Evolutionary conservation across 2,113 vertebrate genomes (phyloP).

Genomic region (Ondatra zibethicus): DNA sequence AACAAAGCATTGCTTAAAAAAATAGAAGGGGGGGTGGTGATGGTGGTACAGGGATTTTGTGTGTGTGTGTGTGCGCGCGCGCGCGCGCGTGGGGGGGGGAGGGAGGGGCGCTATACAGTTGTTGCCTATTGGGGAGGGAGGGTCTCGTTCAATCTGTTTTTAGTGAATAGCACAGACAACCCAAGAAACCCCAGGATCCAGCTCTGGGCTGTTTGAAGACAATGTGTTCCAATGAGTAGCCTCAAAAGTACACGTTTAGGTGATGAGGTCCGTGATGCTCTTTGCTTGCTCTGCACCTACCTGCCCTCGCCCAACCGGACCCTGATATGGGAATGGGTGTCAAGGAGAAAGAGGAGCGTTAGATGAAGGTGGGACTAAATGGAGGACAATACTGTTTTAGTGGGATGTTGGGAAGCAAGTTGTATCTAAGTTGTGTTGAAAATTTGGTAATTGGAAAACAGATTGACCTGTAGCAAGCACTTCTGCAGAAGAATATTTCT

Average conservation of each 20-base stretch:
- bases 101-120: neutral
- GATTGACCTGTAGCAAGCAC: neutral
- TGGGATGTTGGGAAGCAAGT: neutral
- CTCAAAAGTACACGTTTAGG: conserved; percentile 79
- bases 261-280: conserved; percentile 90
- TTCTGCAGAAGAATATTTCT: neutral
- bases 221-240: conserved; percentile 31
- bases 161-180: conserved; percentile 35
- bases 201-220: conserved; percentile 52
- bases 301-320: conserved; percentile 85
- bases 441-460: conserved; percentile 10
- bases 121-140: neutral
- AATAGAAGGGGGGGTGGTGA: neutral
- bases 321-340: neutral
- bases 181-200: neutral
- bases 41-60: neutral
- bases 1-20: conserved; percentile 87
- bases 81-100: neutral
- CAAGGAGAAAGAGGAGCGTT: neutral
- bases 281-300: conserved; percentile 93
- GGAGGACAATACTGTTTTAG: neutral
- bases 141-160: conserved; percentile 57
- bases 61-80: neutral
- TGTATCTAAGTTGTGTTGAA: conserved; percentile 23
- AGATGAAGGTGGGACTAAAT: neutral